Conservation (phyloP, 2,888 invertebrate species). For the Atherix ibis region DNA sequence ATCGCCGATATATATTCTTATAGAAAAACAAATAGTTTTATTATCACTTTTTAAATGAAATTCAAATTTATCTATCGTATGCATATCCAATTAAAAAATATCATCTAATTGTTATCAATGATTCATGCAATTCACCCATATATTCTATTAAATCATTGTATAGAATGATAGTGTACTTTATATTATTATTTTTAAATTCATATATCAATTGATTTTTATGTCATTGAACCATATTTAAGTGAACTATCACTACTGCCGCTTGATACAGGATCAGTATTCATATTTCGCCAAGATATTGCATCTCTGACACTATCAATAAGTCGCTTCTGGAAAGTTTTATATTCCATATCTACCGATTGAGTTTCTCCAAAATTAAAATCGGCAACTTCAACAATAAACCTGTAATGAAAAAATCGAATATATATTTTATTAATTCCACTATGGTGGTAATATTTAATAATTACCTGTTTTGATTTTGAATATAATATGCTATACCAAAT, state of each 20-base stretch:
- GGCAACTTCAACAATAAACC: constrained; percentile 72
- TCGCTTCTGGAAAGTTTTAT: constrained; percentile 72
- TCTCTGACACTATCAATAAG: constrained; percentile 60
- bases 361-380: constrained; percentile 77
- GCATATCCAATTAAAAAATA: no score
- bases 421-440: constrained; percentile 1
- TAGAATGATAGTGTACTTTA: no score
- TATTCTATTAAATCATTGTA: no score
- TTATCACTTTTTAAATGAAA: no score
- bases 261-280: constrained; percentile 15
- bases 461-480: constrained; percentile 64
- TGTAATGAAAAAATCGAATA: constrained; percentile 22
- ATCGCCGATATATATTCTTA: no score
- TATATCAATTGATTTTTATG: no score
- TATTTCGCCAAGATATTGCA: constrained; percentile 31
- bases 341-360: constrained; percentile 62
- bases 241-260: constrained; percentile 18
- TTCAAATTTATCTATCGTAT: no score
- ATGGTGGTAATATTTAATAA: constrained; percentile 9
- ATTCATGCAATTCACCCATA: no score
- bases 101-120: no score
- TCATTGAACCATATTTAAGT: constrained; percentile 17
- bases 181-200: no score
- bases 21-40: no score
- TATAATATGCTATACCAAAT: constrained; percentile 75